Conservation (phyloP, 2,888 invertebrate species). For the Eulithis prunata region DNA sequence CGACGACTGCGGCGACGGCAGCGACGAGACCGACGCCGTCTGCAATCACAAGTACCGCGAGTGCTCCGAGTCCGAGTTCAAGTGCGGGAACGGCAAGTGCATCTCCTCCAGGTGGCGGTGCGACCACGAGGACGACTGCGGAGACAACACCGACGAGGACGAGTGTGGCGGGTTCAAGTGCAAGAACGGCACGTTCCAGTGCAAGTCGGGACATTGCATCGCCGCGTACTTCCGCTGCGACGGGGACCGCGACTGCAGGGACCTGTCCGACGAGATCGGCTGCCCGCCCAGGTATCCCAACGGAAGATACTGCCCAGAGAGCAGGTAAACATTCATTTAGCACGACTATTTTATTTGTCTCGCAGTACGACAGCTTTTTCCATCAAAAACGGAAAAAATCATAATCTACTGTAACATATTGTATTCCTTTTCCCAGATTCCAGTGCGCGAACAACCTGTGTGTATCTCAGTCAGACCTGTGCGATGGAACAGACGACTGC, state of each 20-base stretch:
- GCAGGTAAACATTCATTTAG: conserved; percentile 64
- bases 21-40: conserved; percentile 92
- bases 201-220: conserved; percentile 96
- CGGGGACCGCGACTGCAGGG: conserved; percentile 94
- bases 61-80: conserved; percentile 97
- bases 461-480: conserved; percentile 94
- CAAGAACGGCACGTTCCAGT: conserved; percentile 96
- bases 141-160: conserved; percentile 96
- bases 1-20: conserved; percentile 97
- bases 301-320: conserved; percentile 94
- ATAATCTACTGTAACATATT: too few species aligned
- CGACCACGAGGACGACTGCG: conserved; percentile 98
- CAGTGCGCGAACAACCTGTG: conserved; percentile 97
- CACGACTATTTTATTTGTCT: background rate
- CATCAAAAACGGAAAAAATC: too few species aligned
- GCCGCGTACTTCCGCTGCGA: conserved; percentile 95
- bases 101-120: conserved; percentile 97
- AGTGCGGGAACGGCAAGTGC: conserved; percentile 94
- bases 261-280: conserved; percentile 94
- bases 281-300: conserved; percentile 95
- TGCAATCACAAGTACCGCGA: conserved; percentile 94
- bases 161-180: conserved; percentile 93
- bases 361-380: too few species aligned
- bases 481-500: conserved; percentile 97
- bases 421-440: conserved; percentile 84